phyloP scores from a whole-genome alignment of 2,888 invertebrate genomes.

The Oscheius sp. region DNA sequence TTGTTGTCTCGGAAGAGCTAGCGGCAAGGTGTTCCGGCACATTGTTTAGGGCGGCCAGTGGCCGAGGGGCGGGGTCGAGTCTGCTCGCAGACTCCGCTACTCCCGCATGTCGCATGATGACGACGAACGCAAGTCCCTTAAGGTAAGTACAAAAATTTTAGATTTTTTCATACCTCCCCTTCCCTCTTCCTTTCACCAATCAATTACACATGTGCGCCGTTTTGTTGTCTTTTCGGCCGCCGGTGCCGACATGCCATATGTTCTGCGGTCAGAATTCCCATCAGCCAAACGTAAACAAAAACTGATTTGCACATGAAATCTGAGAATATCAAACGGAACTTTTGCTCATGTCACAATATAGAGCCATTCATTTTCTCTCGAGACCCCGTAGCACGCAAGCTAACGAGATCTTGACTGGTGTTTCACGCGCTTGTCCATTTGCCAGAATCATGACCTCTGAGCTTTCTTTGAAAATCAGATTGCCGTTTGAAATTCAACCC shows the following conservation, averaged over 20 bases:
- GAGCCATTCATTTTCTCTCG: neutral
- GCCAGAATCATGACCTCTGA: neutral
- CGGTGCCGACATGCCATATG: no score
- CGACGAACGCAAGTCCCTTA: constrained; percentile 30
- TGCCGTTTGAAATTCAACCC: neutral
- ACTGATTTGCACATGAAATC: no score
- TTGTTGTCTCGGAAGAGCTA: neutral
- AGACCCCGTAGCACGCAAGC: constrained; percentile 1
- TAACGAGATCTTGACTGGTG: neutral
- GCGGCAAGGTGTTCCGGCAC: constrained; percentile 26
- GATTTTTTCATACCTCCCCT: neutral
- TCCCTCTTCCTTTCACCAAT: neutral
- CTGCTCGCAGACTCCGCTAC: constrained; percentile 28
- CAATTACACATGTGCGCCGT: no score
- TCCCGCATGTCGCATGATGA: constrained; percentile 30
- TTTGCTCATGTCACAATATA: neutral
- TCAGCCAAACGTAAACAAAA: no score
- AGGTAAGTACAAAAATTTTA: constrained; percentile 14
- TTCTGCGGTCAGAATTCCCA: no score
- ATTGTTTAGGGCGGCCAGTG: constrained; percentile 30
- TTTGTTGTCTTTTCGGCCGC: no score
- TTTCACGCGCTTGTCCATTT: neutral
- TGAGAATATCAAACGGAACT: neutral
- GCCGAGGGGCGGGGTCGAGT: constrained; percentile 23
- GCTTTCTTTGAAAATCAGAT: neutral